Conservation (phyloP, 2,113 vertebrate species). For the Actenoides lindsayi region DNA sequence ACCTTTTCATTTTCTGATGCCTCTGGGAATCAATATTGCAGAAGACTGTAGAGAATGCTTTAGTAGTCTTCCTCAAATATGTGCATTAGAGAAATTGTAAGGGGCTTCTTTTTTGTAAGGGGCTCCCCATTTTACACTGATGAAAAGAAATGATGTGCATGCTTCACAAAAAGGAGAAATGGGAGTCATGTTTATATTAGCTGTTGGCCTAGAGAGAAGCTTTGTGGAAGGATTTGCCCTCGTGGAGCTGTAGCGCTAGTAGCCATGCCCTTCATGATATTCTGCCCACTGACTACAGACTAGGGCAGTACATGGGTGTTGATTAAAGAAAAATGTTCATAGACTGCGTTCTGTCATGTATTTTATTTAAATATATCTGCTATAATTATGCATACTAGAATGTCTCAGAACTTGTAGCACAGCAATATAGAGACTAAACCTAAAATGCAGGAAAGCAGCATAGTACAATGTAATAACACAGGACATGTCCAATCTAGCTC, state of each 20-base stretch:
- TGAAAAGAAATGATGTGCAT: background rate
- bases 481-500: background rate
- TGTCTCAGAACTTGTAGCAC: background rate
- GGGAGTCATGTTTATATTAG: background rate
- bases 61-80: background rate
- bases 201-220: background rate
- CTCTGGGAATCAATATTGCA: background rate
- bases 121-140: background rate
- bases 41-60: background rate
- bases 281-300: background rate
- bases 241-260: background rate
- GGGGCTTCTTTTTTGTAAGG: background rate
- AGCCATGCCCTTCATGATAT: background rate
- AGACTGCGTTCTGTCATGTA: background rate
- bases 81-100: background rate
- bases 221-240: background rate
- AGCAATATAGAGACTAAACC: background rate
- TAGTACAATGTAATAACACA: background rate
- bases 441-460: background rate
- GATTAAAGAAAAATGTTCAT: background rate
- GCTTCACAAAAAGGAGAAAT: background rate
- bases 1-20: background rate
- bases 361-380: background rate
- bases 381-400: background rate
- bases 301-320: background rate